phyloP scores from a whole-genome alignment of 2,888 invertebrate genomes.

The Lomographa bimaculata region DNA sequence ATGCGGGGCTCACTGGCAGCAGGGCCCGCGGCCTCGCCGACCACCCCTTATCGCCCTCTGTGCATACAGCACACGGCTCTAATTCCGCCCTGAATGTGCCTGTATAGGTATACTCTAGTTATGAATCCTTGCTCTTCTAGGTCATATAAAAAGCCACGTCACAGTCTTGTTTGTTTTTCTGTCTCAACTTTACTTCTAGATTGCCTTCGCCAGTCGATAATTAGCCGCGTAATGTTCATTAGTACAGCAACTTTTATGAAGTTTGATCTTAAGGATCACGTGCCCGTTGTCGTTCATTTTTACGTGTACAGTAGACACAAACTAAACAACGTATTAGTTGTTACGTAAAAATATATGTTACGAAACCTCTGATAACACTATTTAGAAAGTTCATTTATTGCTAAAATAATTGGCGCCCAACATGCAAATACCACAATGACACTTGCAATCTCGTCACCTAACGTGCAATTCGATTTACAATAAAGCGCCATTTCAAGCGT shows the following conservation, averaged over 20 bases:
- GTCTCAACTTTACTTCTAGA: constrained; percentile 4
- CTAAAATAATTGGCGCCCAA: constrained; percentile 19
- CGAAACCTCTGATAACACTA: constrained; percentile 5
- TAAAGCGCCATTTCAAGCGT: constrained; percentile 26
- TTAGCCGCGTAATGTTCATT: constrained; percentile 11
- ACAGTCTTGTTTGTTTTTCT: constrained; percentile 11
- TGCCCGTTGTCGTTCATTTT: too few species aligned
- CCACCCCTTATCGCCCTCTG: constrained; percentile 54
- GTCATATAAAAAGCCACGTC: constrained; percentile 28
- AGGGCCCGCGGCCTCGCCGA: constrained; percentile 36
- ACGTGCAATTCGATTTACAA: too few species aligned
- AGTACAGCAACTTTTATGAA: constrained; percentile 12
- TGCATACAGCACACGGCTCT: constrained; percentile 59
- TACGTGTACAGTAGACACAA: too few species aligned
- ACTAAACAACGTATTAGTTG: too few species aligned
- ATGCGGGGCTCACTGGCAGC: constrained; percentile 33
- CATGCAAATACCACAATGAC: constrained; percentile 18
- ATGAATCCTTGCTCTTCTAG: constrained; percentile 41
- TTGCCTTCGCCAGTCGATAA: constrained; percentile 11
- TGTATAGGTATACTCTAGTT: constrained; percentile 47
- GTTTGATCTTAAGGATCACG: too few species aligned
- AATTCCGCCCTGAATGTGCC: constrained; percentile 55
- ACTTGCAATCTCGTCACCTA: constrained; percentile 7
- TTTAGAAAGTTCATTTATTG: constrained; percentile 23
- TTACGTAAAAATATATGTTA: too few species aligned